phyloP scores from a whole-genome alignment of 2,113 vertebrate species.

The Pavo muticus region DNA sequence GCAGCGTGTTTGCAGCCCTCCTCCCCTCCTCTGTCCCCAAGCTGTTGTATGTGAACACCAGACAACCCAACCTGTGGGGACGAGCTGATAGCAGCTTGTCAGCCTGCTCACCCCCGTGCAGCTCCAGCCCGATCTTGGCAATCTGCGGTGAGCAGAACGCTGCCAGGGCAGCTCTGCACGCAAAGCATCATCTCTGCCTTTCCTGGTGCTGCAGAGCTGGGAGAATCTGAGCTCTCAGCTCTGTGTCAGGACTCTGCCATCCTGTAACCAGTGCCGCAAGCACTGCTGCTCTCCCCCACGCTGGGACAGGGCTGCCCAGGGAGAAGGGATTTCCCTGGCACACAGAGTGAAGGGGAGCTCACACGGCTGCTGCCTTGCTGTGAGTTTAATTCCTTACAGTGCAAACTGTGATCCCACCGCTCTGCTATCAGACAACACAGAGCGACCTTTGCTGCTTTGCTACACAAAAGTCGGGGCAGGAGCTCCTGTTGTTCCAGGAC shows the following conservation, averaged over 20 bases:
- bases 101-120: fast-evolving
- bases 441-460: not conserved
- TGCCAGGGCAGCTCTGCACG: fast-evolving
- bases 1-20: fast-evolving
- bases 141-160: fast-evolving
- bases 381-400: not conserved
- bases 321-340: not conserved
- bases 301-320: not conserved
- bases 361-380: fast-evolving
- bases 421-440: not conserved
- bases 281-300: fast-evolving
- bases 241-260: not conserved
- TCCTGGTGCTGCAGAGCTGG: not conserved
- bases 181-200: not conserved
- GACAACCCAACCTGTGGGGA: not conserved
- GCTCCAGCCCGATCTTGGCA: not conserved
- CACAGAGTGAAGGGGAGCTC: not conserved
- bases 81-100: not conserved
- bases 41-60: not conserved
- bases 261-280: not conserved
- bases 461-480: fast-evolving
- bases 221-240: not conserved
- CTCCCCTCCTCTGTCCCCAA: not conserved
- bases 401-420: not conserved
- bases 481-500: not conserved